Evolutionary conservation across 1,140 invertebrate genomes (phyloP), one percentile per base, ranked within the genome.

Genomic region (Araneus ventricosus): DNA sequence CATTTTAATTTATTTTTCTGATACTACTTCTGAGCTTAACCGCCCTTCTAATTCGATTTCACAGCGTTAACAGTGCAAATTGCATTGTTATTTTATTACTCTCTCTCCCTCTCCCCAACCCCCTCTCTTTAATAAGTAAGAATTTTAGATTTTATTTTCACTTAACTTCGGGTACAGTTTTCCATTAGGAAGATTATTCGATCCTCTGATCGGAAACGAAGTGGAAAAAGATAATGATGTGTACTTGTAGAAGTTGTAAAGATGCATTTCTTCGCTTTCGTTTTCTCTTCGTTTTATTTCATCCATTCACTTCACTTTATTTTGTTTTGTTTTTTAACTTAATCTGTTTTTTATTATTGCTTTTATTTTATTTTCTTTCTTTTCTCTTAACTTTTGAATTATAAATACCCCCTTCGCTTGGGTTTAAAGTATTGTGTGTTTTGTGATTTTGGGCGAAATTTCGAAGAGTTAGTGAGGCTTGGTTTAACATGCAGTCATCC

Each of bases 221-320:
- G 90, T 86, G 90, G 90, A 92, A 92, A 86, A 92, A 92, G 82
- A 92, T 92, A 92, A 92, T 92, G 90, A 92, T 92, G 90, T 57
- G 85, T 80, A 90, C 90, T 63, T 61, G 70, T 90, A 85, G 34
- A 70, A n/a, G 39, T 90, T 37, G 61, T 87, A 37, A 37, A 87
- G 59, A 87, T 87, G 57, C 85, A 27, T 37, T 87, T 87, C 57
- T 86, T 61, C 52, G 70, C 70, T 75, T 75, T 75, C 70, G 10
- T 34, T 75, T 75, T 63, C 30, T 75, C 30, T 75, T 22, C 61
- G n/a, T 63, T 61, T 61, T 61, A 24, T 61, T 61, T 61, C 59
- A 22, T n/a, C 59, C 59, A 24, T n/a, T 61, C 59, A 22, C 59
- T 70, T 30, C 17, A 6, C 70, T 75, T 75, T 34, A 75, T 67